A percentile compares a stretch with the other conserved stretches of the same genome.
Evolutionary conservation across 2,888 invertebrate species (phyloP).

Genomic region (Drosophila antonietae): DNA sequence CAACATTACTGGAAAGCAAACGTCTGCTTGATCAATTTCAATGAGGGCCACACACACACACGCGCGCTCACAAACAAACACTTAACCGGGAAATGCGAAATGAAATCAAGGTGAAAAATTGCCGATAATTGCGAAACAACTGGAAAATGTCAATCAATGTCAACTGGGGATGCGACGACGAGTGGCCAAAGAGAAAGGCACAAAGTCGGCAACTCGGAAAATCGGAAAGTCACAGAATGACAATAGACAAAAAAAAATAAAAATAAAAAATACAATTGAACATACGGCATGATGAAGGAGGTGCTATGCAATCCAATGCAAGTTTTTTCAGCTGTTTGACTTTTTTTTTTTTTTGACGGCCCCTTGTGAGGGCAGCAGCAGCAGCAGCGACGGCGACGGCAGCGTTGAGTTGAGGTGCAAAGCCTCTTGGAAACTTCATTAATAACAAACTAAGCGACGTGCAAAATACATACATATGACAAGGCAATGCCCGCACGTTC

Average conservation of each 20-base stretch:
- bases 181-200: conserved; percentile 73
- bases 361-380: conserved; percentile 32
- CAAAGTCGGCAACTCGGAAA: conserved; percentile 26
- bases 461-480: conserved; percentile 56
- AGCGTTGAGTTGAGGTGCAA: conserved; percentile 43
- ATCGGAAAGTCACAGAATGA: conserved; percentile 37
- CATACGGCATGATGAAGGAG: conserved; percentile 2
- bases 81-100: conserved; percentile 33
- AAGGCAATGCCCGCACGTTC: conserved; percentile 50
- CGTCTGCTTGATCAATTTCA: conserved; percentile 56
- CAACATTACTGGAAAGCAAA: conserved; percentile 39
- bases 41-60: conserved; percentile 38
- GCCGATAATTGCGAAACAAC: conserved; percentile 69
- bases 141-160: conserved; percentile 72
- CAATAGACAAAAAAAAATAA: conserved; percentile 35
- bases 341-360: conserved; percentile 25
- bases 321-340: conserved; percentile 17
- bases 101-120: conserved; percentile 60
- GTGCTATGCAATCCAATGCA: conserved; percentile 33
- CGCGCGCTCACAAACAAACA: neutral
- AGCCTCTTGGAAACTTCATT: conserved; percentile 69
- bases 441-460: conserved; percentile 72
- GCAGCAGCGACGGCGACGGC: conserved; percentile 1
- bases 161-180: conserved; percentile 66
- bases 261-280: conserved; percentile 11